These are phyloP conservation scores for Linnaemya tessellans DNA, from an alignment of 2,888 invertebrate genomes.

Conservation along the genomic window DNA sequence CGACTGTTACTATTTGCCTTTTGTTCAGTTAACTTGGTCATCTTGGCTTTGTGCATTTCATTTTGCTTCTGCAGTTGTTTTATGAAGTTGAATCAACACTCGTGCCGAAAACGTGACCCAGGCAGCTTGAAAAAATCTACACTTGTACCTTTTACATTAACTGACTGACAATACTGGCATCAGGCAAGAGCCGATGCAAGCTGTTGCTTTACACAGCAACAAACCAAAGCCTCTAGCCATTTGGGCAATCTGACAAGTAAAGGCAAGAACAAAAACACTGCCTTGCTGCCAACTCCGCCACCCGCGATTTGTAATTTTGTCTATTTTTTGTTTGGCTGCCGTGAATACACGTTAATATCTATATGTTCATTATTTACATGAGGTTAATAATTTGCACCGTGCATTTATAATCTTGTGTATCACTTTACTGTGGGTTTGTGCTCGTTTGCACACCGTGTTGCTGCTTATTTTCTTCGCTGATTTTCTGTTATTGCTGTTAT, in stretches of 20 bases:
- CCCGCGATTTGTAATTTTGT: conserved; percentile 62
- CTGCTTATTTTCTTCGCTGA: background rate
- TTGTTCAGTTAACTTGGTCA: conserved; percentile 65
- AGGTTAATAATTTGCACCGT: conserved; percentile 57
- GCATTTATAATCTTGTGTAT: conserved; percentile 22
- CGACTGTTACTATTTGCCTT: conserved; percentile 25
- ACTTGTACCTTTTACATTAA: conserved; percentile 68
- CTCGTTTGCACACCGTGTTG: conserved; percentile 16
- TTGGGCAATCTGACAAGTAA: conserved; percentile 62
- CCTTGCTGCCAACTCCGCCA: conserved; percentile 40
- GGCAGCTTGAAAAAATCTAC: conserved; percentile 62
- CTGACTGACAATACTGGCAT: conserved; percentile 50
- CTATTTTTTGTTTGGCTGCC: conserved; percentile 2
- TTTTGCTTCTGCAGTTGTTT: conserved; percentile 57
- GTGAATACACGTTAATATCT: conserved; percentile 19
- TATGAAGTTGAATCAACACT: conserved; percentile 65
- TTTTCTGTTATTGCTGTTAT: background rate
- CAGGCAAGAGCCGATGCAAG: conserved; percentile 17
- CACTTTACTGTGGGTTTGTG: conserved; percentile 4
- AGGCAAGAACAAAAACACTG: conserved; percentile 72
- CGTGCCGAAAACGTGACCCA: conserved; percentile 75
- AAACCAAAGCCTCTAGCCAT: conserved; percentile 50
- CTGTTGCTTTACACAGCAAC: conserved; percentile 37
- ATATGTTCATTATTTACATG: conserved; percentile 49
- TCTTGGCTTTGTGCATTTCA: conserved; percentile 19